These are phyloP conservation scores for Acheta domesticus DNA, from an alignment of 2,888 invertebrate species.

Conservation along the genomic window DNA sequence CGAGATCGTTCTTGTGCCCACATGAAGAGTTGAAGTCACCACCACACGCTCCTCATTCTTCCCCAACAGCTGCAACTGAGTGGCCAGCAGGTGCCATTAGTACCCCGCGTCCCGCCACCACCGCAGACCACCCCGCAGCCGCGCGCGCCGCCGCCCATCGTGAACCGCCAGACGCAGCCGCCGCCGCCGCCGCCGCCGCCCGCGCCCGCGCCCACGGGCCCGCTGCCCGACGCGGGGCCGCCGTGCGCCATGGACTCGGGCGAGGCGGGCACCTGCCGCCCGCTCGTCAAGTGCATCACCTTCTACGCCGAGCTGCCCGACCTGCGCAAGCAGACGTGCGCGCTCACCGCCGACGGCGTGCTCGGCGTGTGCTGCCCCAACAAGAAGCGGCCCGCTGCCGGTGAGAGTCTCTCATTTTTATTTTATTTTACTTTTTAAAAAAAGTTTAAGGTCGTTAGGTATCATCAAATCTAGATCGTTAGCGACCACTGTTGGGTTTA, in stretches of 20 bases:
- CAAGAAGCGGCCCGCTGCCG: conserved; percentile 18
- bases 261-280: conserved; percentile 43
- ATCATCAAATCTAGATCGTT: too few species aligned
- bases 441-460: too few species aligned
- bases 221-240: conserved; percentile 24
- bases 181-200: conserved; percentile 21
- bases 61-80: conserved; percentile 26
- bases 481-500: too few species aligned
- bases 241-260: conserved; percentile 42
- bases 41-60: too few species aligned
- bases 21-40: too few species aligned
- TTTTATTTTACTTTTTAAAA: too few species aligned
- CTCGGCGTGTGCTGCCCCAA: conserved; percentile 46
- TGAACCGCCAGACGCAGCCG: conserved; percentile 5
- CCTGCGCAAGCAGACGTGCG: conserved; percentile 44
- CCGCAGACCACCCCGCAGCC: neutral
- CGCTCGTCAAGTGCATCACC: conserved; percentile 45
- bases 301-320: conserved; percentile 46
- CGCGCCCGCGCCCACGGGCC: neutral
- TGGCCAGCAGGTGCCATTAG: neutral
- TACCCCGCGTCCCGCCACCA: conserved; percentile 9
- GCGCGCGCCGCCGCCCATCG: neutral
- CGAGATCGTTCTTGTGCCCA: too few species aligned
- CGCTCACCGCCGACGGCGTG: conserved; percentile 39
- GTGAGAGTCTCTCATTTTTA: too few species aligned